A percentile compares a stretch with the other conserved stretches of the same genome.
Evolutionary conservation across 2,113 vertebrate genomes (phyloP).

Genomic region (Vulpes lagopus): DNA sequence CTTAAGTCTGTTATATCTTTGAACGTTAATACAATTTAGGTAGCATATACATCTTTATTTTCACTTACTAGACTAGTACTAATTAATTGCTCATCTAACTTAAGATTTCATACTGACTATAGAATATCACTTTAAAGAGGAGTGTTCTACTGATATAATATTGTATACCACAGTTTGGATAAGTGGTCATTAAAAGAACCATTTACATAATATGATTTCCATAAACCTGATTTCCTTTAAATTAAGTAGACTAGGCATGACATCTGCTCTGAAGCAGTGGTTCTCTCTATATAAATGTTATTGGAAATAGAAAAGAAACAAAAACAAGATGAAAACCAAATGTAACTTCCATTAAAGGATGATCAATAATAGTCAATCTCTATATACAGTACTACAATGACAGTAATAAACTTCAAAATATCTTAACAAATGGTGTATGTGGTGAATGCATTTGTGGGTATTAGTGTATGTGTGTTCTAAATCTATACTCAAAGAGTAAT

Average conservation of each 20-base stretch:
- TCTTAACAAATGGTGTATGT: background rate
- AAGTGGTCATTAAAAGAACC: background rate
- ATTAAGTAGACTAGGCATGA: background rate
- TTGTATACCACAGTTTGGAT: background rate
- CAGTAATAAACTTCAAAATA: background rate
- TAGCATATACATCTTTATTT: background rate
- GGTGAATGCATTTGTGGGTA: background rate
- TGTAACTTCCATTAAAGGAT: background rate
- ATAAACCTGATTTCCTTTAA: background rate
- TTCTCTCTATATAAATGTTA: background rate
- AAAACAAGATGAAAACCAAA: background rate
- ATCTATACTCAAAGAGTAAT: background rate
- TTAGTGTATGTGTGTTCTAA: background rate
- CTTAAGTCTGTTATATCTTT: background rate
- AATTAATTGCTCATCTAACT: conserved; percentile 5
- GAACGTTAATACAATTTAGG: background rate
- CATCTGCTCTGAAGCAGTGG: background rate
- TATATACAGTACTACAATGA: background rate
- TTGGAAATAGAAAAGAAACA: background rate
- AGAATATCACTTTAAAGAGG: background rate
- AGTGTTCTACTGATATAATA: background rate
- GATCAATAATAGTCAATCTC: background rate
- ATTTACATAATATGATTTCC: background rate
- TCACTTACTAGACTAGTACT: background rate
- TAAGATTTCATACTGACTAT: background rate